Evolutionary conservation across 2,113 vertebrate species (phyloP).

Genomic region (Balaeniceps rex): DNA sequence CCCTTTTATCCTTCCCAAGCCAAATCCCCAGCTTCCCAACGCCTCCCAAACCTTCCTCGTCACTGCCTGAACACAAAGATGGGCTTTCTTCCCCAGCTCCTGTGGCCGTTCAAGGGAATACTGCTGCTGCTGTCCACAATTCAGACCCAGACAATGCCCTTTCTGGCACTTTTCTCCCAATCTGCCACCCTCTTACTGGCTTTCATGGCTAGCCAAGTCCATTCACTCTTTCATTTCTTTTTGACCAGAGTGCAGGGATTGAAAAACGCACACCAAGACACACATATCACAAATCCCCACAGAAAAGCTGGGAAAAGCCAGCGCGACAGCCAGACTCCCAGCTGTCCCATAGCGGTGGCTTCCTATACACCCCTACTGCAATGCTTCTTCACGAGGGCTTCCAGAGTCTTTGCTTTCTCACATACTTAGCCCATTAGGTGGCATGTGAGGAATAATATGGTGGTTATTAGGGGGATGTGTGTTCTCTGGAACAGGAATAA

Average conservation of each 20-base stretch:
- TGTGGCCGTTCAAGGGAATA: background rate
- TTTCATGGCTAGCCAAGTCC: background rate
- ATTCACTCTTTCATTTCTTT: background rate
- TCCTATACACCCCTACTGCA: background rate
- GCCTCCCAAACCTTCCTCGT: background rate
- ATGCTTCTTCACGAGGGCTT: background rate
- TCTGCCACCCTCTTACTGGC: background rate
- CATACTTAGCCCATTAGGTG: background rate
- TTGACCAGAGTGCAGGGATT: background rate
- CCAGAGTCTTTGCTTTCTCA: background rate
- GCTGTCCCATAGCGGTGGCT: fast-evolving
- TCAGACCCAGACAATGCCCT: background rate
- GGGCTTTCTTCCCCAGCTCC: background rate
- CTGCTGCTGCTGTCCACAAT: background rate
- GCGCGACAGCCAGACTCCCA: background rate
- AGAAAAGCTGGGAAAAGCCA: background rate
- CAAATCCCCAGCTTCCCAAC: background rate
- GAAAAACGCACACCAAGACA: background rate
- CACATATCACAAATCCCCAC: background rate
- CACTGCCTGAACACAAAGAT: background rate
- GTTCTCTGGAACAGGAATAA: constrained; percentile 4
- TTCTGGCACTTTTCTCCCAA: background rate
- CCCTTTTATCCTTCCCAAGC: background rate
- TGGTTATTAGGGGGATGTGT: background rate
- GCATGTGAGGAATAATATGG: background rate